Percentiles rank a stretch among this genome's conserved stretches.
phyloP scores from a whole-genome alignment of 2,888 invertebrate genomes.

The Tricholauxania praeusta region DNA sequence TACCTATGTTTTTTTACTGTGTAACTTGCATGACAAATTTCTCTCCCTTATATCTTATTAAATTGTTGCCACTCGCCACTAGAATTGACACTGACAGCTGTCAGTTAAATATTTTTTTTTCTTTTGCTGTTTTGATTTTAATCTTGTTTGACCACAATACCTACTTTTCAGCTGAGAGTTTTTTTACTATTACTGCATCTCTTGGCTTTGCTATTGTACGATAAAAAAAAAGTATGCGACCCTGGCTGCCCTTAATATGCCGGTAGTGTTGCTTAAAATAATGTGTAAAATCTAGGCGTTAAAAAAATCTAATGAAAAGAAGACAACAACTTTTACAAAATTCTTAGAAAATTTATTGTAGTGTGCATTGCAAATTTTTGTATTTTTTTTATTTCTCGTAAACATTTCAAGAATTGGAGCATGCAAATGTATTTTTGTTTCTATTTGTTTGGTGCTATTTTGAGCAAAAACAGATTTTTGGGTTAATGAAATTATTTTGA shows the following conservation, averaged over 20 bases:
- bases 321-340: neutral
- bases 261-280: conserved; percentile 1
- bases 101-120: neutral
- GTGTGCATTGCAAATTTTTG: too few relatives aligned
- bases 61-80: too few relatives aligned
- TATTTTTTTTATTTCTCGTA: neutral
- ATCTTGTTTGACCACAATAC: conserved; percentile 9
- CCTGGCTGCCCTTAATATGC: conserved; percentile 21
- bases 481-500: conserved; percentile 1
- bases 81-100: conserved; percentile 22
- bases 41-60: too few relatives aligned
- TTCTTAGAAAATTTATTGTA: neutral
- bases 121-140: neutral
- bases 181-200: too few relatives aligned
- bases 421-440: neutral
- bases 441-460: neutral
- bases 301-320: neutral
- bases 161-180: neutral
- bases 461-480: neutral
- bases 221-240: neutral
- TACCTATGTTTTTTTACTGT: too few relatives aligned
- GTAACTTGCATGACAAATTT: too few relatives aligned
- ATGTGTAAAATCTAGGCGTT: neutral
- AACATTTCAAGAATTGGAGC: too few relatives aligned
- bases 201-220: too few relatives aligned